Percentiles rank a stretch among this genome's conserved stretches.
These are phyloP conservation scores for Leptopilina syphax DNA, from an alignment of 2,888 invertebrate genomes.

Conservation along the genomic window DNA sequence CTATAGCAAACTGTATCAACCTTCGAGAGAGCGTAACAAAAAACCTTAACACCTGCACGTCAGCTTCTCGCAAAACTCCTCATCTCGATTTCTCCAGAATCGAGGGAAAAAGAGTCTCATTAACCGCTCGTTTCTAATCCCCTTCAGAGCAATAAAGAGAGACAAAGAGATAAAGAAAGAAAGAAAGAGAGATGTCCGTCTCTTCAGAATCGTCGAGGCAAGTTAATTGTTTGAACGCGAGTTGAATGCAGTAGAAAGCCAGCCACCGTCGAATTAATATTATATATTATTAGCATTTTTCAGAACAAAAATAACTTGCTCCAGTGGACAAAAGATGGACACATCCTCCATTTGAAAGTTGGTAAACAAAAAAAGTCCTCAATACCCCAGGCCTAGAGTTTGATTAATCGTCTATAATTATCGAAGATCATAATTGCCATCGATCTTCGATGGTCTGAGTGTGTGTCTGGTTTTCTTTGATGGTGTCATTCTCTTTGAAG, in stretches of 20 bases:
- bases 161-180: no score
- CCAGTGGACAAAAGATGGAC: neutral
- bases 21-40: neutral
- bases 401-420: conserved; percentile 35
- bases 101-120: conserved; percentile 11
- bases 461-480: neutral
- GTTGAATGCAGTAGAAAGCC: conserved; percentile 28
- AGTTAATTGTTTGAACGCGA: conserved; percentile 36
- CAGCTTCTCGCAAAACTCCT: conserved; percentile 13
- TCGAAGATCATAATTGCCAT: conserved; percentile 25
- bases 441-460: neutral
- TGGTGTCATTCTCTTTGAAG: conserved; percentile 44
- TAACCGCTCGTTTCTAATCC: conserved; percentile 2
- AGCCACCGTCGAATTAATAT: conserved; percentile 14
- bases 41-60: conserved; percentile 34
- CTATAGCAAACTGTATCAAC: no score
- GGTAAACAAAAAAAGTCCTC: neutral
- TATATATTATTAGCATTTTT: conserved; percentile 7
- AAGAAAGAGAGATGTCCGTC: neutral
- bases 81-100: conserved; percentile 20
- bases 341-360: neutral
- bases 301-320: neutral
- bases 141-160: neutral
- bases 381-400: neutral
- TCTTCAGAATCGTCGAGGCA: conserved; percentile 20